These are phyloP conservation scores for Drosophila yooni DNA, from an alignment of 2,888 invertebrate genomes.

Conservation along the genomic window DNA sequence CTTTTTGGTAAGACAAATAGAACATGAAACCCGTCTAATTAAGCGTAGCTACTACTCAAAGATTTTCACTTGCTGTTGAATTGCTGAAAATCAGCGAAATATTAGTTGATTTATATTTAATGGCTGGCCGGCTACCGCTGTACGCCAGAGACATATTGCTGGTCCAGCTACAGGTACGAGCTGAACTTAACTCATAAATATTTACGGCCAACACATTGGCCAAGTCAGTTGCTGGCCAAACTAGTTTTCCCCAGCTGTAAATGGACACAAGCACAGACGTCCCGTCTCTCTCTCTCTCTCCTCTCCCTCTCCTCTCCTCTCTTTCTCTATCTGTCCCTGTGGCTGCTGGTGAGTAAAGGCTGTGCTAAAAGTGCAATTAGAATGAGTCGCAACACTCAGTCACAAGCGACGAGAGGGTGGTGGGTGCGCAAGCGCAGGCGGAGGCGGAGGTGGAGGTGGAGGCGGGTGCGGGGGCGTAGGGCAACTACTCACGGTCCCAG, in stretches of 20 bases:
- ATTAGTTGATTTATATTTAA: conserved; percentile 64
- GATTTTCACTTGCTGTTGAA: conserved; percentile 59
- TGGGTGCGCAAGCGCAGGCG: neutral
- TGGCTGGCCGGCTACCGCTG: conserved; percentile 51
- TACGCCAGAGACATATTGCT: conserved; percentile 50
- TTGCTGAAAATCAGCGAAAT: conserved; percentile 68
- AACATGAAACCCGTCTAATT: conserved; percentile 68
- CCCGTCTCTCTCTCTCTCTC: conserved; percentile 6
- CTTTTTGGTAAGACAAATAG: conserved; percentile 53
- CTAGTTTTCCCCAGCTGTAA: conserved; percentile 63
- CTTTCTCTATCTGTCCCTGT: neutral
- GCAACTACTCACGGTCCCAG: conserved; percentile 43
- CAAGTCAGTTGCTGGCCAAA: conserved; percentile 57
- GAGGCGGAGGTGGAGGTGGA: conserved; percentile 6
- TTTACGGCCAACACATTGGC: conserved; percentile 64
- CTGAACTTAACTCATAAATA: conserved; percentile 65
- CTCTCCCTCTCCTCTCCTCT: conserved; percentile 14
- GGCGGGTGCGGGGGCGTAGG: conserved; percentile 52
- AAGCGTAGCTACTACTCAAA: conserved; percentile 27
- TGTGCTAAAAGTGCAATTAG: conserved; percentile 67
- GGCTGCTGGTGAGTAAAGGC: conserved; percentile 34
- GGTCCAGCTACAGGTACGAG: conserved; percentile 22
- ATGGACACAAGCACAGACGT: conserved; percentile 40
- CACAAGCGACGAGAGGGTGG: conserved; percentile 6
- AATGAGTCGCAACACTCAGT: conserved; percentile 55